Evolutionary conservation across 2,797 vertebrate genomes (phyloP), one percentile per base, ranked within the genome.

Genomic region (Staurois parvus): DNA sequence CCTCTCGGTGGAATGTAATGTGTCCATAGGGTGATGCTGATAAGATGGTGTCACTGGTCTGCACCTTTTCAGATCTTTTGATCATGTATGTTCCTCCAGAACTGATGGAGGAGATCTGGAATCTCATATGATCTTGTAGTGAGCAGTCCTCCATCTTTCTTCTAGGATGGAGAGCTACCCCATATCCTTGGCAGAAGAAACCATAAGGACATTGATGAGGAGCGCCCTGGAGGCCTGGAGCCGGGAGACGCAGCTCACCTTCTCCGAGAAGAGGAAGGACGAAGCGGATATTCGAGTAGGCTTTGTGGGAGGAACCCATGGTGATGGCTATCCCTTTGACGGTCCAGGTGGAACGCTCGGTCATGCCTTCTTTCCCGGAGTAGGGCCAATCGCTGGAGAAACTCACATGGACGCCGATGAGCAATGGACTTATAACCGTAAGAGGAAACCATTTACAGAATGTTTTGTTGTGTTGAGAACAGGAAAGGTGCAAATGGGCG

Each of bases 301-400:
- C 64, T 98, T 98, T 59, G 72, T 86, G n/a, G 66, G 85, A 7
- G 90, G 93, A 19, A 92, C 96, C 80, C 97, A 98, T 29, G 89
- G 96, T 0, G 97, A 98, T 4, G 96, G 96, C 0, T 98, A 98
- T 87, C 97, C 97, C 34, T 98, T 98, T 5, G 97, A 98, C 0
- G 97, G 97, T 2, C 91, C 74, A 0, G 97, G 97, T 9, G 97
- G 97, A 67, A 98, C 97, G 0, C 92, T 98, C 4, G 97, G 97
- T 76, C 97, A 98, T 4, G 97, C 97, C 69, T 98, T 97, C 91
- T 98, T 97, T 88, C 97, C 97, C 0, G 95, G 96, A 2, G 88
- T 88, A 10, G 89, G 92, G 17, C 89, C 94, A 12, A 88, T 97
- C 29, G 91, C 95, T 0, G 97, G 97, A 17, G 96, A 97, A 83